Conservation (phyloP, 2,888 invertebrate species). For the Agrilus biguttatus region DNA sequence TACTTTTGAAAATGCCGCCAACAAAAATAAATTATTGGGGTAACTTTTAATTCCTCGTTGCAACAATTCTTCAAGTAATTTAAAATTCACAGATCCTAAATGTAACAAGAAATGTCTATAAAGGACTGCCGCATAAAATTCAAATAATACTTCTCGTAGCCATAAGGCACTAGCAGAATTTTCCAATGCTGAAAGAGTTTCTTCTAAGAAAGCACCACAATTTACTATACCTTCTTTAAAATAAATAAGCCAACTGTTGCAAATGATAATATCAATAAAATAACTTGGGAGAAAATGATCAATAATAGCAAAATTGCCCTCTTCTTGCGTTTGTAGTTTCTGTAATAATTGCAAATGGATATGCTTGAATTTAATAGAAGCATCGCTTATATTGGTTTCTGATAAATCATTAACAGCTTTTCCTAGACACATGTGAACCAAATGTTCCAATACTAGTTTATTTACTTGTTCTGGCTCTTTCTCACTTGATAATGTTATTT, state of each 20-base stretch:
- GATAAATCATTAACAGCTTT: constrained; percentile 12
- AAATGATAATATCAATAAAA: constrained; percentile 36
- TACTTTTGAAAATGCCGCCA: constrained; percentile 35
- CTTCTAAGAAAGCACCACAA: constrained; percentile 25
- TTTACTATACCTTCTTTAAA: constrained; percentile 25
- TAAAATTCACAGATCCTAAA: constrained; percentile 26
- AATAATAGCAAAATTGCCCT: constrained; percentile 12
- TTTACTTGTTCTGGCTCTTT: constrained; percentile 9
- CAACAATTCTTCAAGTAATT: constrained; percentile 29
- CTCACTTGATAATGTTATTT: constrained; percentile 13
- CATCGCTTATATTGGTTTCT: constrained; percentile 18
- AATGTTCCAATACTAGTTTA: constrained; percentile 16
- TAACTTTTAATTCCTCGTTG: constrained; percentile 31
- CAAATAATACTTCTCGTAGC: constrained; percentile 31
- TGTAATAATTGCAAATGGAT: constrained; percentile 19
- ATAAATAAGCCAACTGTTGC: constrained; percentile 38
- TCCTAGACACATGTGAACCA: constrained; percentile 19
- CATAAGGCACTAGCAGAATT: constrained; percentile 11
- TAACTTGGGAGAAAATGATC: constrained; percentile 37
- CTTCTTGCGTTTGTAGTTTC: constrained; percentile 6
- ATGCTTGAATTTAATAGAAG: constrained; percentile 23
- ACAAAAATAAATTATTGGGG: constrained; percentile 43
- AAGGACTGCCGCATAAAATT: constrained; percentile 28
- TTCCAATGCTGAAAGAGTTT: constrained; percentile 18
- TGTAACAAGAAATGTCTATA: constrained; percentile 22